Conservation (phyloP, 2,888 invertebrate species). For the Adela reaumurella region DNA sequence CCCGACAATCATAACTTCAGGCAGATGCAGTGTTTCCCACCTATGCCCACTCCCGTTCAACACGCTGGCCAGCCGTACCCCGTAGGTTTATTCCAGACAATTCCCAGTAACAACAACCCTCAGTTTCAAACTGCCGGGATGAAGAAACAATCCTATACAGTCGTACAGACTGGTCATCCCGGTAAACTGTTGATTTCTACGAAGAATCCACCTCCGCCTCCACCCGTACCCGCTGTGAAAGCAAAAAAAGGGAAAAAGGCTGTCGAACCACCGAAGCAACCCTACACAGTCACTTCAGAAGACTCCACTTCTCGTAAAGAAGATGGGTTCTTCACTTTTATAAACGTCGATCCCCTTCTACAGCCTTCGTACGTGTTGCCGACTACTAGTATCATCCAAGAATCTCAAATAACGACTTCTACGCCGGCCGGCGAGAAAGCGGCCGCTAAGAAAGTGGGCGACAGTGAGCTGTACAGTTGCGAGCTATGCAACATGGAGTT, state of each 20-base stretch:
- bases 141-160: constrained; percentile 44
- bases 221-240: constrained; percentile 20
- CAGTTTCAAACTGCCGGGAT: constrained; percentile 26
- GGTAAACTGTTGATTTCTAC: constrained; percentile 45
- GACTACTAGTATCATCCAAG: constrained; percentile 41
- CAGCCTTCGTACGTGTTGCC: constrained; percentile 44
- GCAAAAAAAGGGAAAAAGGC: constrained; percentile 23
- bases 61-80: constrained; percentile 38
- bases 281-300: constrained; percentile 27
- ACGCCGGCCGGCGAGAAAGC: constrained; percentile 18
- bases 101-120: constrained; percentile 15
- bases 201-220: constrained; percentile 15
- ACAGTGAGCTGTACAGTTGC: constrained; percentile 29
- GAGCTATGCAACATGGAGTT: constrained; percentile 39
- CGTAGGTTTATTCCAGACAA: constrained; percentile 38
- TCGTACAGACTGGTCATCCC: constrained; percentile 43
- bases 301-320: constrained; percentile 23
- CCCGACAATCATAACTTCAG: no score
- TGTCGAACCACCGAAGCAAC: constrained; percentile 15
- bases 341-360: constrained; percentile 42
- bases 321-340: constrained; percentile 36
- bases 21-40: no score
- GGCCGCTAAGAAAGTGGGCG: constrained; percentile 15
- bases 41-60: no score
- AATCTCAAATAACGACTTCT: constrained; percentile 44